Base-by-base conservation (phyloP, 2,888 invertebrate species). In the Torymus tubicola region DNA sequence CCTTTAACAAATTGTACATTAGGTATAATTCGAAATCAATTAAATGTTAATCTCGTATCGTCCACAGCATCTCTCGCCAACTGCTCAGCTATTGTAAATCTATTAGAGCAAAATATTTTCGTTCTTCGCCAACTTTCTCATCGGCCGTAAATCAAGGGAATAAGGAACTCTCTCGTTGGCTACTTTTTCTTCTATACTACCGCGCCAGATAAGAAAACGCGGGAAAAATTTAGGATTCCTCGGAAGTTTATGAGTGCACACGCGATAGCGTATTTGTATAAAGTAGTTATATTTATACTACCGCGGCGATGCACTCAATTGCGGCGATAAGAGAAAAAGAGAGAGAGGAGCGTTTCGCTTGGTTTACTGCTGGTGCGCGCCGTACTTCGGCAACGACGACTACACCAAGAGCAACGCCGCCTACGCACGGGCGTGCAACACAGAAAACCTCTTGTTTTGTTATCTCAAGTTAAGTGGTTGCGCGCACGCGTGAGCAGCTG, bases 401-500 rank as follows among this genome's bases (percentile, higher is more conserved):
- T 52, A 70, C 18, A 50, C n/a, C 58, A 11, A 14, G 14, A n/a
- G 21, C 78, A 82, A 65, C 72, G 65, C 83, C 85, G 84, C 83
- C 84, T 61, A 14, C 52, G 12, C n/a, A 14, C 8, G n/a, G 52
- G 42, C n/a, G 3, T 11, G 50, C 57, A 13, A 53, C 72, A 42
- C 58, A 83, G 83, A 83, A 84, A 85, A 85, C 81, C 84, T 83
- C 83, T 85, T 84, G 83, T 85, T 84, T 84, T 84, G 83, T 82
- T 85, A 85, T 86, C 86, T 84, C 70, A 64, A 78, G 42, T 82
- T 84, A 84, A 83, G 83, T 84, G 81, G 84, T 83, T 84, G 80
- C 81, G 79, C 72, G 83, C 67, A 81, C 63, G 79, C 70, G 78
- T 71, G 75, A 75, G 55, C 3, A 31, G 52, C 52, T 0, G 21